Conservation (phyloP, 2,888 invertebrate genomes). For the Bombylius major region DNA sequence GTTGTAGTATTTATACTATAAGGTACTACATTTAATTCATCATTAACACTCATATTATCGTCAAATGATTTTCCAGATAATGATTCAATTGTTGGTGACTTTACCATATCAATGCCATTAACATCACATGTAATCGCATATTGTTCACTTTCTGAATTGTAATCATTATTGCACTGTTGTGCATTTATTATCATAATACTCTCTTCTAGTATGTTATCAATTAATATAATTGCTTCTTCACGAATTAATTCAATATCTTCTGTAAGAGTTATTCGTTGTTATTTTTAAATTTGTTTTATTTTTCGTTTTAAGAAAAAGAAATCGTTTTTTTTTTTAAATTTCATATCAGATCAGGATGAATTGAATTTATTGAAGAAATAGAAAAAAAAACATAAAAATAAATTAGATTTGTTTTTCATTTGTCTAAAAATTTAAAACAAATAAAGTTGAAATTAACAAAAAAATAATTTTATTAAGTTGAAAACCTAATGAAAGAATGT, state of each 20-base stretch:
- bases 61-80: constrained; percentile 36
- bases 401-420: no score
- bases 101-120: constrained; percentile 31
- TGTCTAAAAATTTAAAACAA: no score
- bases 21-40: constrained; percentile 16
- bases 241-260: constrained; percentile 20
- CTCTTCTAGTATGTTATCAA: constrained; percentile 34
- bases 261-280: not conserved
- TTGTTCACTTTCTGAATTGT: constrained; percentile 35
- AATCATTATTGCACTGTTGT: constrained; percentile 17
- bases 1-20: not conserved
- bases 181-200: constrained; percentile 30
- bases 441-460: no score
- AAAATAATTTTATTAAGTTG: no score
- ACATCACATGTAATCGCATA: constrained; percentile 36
- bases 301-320: no score
- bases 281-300: no score
- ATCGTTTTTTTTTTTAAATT: no score
- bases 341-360: no score
- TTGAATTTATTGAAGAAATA: no score
- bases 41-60: constrained; percentile 33
- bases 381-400: no score
- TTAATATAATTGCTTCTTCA: constrained; percentile 32
- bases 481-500: no score
- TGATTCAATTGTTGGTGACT: constrained; percentile 36